Conservation (phyloP, 1,140 invertebrate genomes). For the Amyelois transitella region DNA sequence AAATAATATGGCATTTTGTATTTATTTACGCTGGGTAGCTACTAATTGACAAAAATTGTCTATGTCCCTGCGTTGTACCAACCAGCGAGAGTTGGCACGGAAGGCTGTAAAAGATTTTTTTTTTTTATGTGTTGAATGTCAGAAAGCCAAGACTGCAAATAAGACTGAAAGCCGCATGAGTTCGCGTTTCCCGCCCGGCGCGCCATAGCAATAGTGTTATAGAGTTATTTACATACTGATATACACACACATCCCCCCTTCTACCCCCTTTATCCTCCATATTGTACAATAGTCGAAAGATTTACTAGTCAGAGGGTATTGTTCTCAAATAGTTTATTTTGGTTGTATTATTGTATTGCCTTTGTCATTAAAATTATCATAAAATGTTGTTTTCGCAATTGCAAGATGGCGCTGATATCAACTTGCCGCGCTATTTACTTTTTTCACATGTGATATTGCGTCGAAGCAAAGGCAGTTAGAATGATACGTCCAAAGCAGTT, state of each 20-base stretch:
- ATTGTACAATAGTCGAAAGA: constrained; percentile 64
- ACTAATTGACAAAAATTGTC: too few relatives aligned
- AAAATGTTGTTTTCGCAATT: too few relatives aligned
- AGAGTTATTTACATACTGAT: constrained; percentile 65
- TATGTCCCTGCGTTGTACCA: too few relatives aligned
- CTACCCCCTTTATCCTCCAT: constrained; percentile 50
- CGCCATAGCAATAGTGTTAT: constrained; percentile 52
- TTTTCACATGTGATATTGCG: too few relatives aligned
- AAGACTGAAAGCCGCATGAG: constrained; percentile 55
- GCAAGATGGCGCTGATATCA: too few relatives aligned
- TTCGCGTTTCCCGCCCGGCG: constrained; percentile 43
- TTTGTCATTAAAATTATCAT: not conserved
- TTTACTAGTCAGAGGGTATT: constrained; percentile 28
- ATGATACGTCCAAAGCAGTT: not conserved
- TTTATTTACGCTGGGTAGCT: too few relatives aligned
- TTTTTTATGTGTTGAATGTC: too few relatives aligned
- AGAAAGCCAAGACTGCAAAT: constrained; percentile 13
- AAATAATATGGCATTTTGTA: too few relatives aligned
- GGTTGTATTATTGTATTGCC: not conserved
- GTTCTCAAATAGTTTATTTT: constrained; percentile 25
- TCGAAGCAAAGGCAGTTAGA: not conserved
- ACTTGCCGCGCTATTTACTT: too few relatives aligned
- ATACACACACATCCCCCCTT: constrained; percentile 34
- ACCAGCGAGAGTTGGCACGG: too few relatives aligned
- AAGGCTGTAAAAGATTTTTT: too few relatives aligned